phyloP scores from a whole-genome alignment of 2,888 invertebrate species.

The Endotricha flammealis region DNA sequence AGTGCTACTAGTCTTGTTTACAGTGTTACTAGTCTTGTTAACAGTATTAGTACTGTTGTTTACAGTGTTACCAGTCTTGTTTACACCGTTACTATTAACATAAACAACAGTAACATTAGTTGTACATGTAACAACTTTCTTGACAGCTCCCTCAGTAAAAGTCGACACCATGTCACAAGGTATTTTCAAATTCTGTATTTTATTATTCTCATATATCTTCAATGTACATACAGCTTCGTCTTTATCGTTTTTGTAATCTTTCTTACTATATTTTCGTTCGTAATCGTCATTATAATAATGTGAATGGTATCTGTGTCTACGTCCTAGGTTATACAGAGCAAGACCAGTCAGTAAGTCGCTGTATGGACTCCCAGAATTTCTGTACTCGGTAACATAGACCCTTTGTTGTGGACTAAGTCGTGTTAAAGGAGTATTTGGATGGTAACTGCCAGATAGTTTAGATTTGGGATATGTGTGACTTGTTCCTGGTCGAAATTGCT shows the following conservation, averaged over 20 bases:
- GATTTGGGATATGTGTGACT: too few relatives aligned
- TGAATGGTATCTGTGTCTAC: conserved; percentile 50
- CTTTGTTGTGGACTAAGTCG: conserved; percentile 54
- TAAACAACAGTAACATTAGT: conserved; percentile 29
- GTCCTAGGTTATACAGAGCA: conserved; percentile 60
- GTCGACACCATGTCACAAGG: conserved; percentile 71
- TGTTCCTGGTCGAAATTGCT: too few relatives aligned
- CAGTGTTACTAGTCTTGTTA: too few relatives aligned
- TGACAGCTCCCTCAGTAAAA: conserved; percentile 46
- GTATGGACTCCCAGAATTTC: conserved; percentile 58
- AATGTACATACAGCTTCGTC: conserved; percentile 50
- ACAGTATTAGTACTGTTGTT: too few relatives aligned
- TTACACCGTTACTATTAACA: too few relatives aligned
- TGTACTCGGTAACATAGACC: conserved; percentile 56
- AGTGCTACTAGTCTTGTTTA: too few relatives aligned
- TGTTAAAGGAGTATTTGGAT: too few relatives aligned
- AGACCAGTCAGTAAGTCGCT: conserved; percentile 59
- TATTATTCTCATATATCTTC: conserved; percentile 49
- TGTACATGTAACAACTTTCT: too few relatives aligned
- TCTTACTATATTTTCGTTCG: conserved; percentile 43
- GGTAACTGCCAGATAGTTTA: too few relatives aligned
- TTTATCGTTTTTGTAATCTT: conserved; percentile 21
- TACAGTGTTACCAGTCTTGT: too few relatives aligned
- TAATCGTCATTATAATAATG: conserved; percentile 65
- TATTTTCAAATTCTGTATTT: conserved; percentile 45